Percentiles rank a stretch among this genome's conserved stretches.
These are phyloP conservation scores for Pachypeltis micranthus DNA, from an alignment of 1,140 invertebrate genomes.

Conservation along the genomic window DNA sequence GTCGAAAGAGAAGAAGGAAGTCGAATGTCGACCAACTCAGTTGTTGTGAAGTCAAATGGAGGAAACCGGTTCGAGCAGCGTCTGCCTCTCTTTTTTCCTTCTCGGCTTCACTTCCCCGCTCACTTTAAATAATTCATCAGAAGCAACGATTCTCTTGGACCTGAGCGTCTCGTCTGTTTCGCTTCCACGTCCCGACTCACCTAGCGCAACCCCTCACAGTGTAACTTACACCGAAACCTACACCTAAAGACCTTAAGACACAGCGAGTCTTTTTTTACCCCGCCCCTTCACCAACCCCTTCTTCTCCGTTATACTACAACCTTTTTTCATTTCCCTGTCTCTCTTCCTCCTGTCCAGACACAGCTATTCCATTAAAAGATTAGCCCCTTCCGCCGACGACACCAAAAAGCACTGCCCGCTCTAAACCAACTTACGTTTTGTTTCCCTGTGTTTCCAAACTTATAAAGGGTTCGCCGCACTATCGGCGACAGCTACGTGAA, in stretches of 20 bases:
- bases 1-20: neutral
- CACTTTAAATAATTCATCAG: neutral
- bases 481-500: no score
- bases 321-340: neutral
- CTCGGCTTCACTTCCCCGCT: neutral
- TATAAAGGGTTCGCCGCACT: no score
- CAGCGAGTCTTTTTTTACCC: no score
- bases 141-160: no score
- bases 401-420: conserved; percentile 4
- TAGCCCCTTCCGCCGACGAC: neutral
- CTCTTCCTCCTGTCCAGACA: neutral
- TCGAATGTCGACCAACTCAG: neutral
- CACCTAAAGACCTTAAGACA: no score
- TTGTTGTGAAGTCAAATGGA: neutral
- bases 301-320: neutral
- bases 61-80: neutral
- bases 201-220: neutral
- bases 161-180: neutral
- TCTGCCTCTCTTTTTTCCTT: neutral
- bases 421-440: conserved; percentile 6
- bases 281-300: no score
- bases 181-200: neutral
- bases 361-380: conserved; percentile 3
- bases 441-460: no score
- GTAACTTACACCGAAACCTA: neutral